Evolutionary conservation across 2,113 vertebrate species (phyloP).

Genomic region (Sapayoa aenigma): DNA sequence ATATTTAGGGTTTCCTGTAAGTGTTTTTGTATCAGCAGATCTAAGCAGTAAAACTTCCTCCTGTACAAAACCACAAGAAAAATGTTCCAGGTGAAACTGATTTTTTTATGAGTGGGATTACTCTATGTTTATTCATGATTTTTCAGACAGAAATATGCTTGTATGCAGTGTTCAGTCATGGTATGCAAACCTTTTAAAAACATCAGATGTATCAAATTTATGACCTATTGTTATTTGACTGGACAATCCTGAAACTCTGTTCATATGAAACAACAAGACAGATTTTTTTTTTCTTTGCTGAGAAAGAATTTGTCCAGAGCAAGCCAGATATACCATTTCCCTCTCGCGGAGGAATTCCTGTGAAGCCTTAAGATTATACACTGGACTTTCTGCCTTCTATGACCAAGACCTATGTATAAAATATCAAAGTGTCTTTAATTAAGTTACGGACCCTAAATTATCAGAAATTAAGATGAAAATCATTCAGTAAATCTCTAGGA

Average conservation of each 20-base stretch:
- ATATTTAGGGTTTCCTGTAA: neutral
- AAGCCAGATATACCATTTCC: neutral
- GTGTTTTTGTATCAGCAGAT: neutral
- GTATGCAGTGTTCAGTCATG: accelerated
- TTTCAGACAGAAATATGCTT: neutral
- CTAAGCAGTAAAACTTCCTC: neutral
- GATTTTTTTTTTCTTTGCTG: neutral
- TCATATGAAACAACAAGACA: neutral
- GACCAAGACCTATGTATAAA: neutral
- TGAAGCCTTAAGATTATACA: neutral
- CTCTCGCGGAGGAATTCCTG: neutral
- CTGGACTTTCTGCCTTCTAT: neutral
- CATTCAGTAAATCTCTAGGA: neutral
- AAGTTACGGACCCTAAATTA: neutral
- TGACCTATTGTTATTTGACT: neutral
- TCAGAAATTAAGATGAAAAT: neutral
- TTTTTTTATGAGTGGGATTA: neutral
- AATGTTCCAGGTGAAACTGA: neutral
- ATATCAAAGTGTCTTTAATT: neutral
- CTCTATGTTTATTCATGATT: neutral
- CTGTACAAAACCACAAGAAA: neutral
- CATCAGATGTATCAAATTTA: neutral
- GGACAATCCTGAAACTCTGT: neutral
- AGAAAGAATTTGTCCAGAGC: neutral
- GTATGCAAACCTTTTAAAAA: neutral